These are phyloP conservation scores for Plagodis pulveraria DNA, from an alignment of 2,888 invertebrate genomes.

Conservation along the genomic window DNA sequence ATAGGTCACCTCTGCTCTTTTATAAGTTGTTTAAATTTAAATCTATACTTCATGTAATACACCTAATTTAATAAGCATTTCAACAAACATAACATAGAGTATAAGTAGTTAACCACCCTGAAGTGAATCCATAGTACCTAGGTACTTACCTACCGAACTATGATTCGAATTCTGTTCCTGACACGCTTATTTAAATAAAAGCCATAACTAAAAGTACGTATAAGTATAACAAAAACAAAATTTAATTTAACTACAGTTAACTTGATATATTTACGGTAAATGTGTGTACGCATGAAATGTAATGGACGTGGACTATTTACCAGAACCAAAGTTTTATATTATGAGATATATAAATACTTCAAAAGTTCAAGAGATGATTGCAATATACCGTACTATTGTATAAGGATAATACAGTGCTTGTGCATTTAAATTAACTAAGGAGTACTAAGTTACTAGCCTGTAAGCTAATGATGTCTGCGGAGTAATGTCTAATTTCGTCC, in stretches of 20 bases:
- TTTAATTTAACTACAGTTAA: constrained; percentile 32
- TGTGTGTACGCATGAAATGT: constrained; percentile 38
- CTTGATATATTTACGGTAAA: constrained; percentile 29
- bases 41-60: too few relatives aligned
- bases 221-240: constrained; percentile 21
- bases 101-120: too few relatives aligned
- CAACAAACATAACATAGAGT: too few relatives aligned
- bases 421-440: constrained; percentile 41
- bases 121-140: too few relatives aligned
- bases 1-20: too few relatives aligned
- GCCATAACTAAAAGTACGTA: constrained; percentile 19
- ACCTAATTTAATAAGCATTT: too few relatives aligned
- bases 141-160: too few relatives aligned
- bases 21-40: too few relatives aligned
- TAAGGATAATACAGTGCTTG: constrained; percentile 37
- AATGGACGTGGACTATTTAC: constrained; percentile 39
- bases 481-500: constrained; percentile 97
- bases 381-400: constrained; percentile 27
- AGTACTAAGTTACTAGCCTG: constrained; percentile 62
- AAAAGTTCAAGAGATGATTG: constrained; percentile 24
- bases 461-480: constrained; percentile 98
- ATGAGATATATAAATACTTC: constrained; percentile 12
- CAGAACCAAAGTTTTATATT: constrained; percentile 27
- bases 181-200: constrained; percentile 24
- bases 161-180: not conserved